phyloP scores from a whole-genome alignment of 2,797 vertebrate species.

The Choloepus didactylus region DNA sequence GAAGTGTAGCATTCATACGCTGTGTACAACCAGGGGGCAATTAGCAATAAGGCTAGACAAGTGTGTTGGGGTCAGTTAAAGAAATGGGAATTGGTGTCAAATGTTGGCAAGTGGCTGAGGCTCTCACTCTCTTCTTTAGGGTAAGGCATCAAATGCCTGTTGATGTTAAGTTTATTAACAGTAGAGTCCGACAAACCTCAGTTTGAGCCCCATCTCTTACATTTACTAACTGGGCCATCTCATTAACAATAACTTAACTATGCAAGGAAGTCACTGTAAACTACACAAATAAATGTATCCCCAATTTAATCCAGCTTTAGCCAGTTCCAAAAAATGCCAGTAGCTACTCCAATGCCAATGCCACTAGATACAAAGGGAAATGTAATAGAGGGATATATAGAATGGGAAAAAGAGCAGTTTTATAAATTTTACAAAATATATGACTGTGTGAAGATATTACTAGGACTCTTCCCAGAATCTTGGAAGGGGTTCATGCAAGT shows the following conservation, averaged over 20 bases:
- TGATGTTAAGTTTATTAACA: not conserved
- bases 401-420: not conserved
- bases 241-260: not conserved
- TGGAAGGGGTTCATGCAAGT: not conserved
- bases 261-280: not conserved
- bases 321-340: not conserved
- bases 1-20: not conserved
- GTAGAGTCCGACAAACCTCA: not conserved
- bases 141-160: constrained; percentile 26
- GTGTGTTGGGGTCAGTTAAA: not conserved
- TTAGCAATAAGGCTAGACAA: not conserved
- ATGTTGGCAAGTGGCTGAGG: not conserved
- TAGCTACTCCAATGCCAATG: not conserved
- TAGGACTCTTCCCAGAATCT: not conserved
- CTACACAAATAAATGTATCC: not conserved
- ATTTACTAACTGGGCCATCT: not conserved
- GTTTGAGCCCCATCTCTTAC: not conserved
- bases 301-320: not conserved
- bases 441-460: not conserved
- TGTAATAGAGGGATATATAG: not conserved
- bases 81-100: not conserved
- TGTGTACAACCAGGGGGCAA: not conserved
- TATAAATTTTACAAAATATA: not conserved
- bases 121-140: not conserved
- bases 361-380: not conserved